Percentiles rank a stretch among this genome's conserved stretches.
Evolutionary conservation across 2,888 invertebrate species (phyloP).

Genomic region (Sphaerophoria taeniata): DNA sequence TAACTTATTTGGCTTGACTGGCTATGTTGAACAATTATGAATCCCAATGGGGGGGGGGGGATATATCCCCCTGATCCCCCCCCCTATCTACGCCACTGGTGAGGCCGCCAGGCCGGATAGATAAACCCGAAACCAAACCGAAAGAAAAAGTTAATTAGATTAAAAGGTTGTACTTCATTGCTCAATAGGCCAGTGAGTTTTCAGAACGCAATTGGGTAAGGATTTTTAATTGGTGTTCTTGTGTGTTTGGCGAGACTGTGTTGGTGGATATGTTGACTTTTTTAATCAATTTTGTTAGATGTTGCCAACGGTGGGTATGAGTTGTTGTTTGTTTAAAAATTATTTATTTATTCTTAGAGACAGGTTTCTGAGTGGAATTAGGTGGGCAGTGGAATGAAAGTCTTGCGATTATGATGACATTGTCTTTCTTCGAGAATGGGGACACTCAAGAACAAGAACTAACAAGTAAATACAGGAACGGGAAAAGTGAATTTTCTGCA

Average conservation of each 20-base stretch:
- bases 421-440: background rate
- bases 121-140: slow-evolving; percentile 68
- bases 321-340: slow-evolving; percentile 49
- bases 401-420: background rate
- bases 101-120: slow-evolving; percentile 40
- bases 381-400: background rate
- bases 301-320: slow-evolving; percentile 41
- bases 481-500: too few species aligned
- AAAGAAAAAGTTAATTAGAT: slow-evolving; percentile 73
- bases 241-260: background rate
- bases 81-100: too few species aligned
- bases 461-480: too few species aligned
- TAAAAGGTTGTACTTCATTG: slow-evolving; percentile 66
- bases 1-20: too few species aligned
- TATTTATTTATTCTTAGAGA: slow-evolving; percentile 14
- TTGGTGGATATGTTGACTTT: slow-evolving; percentile 13
- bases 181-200: slow-evolving; percentile 65
- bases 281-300: slow-evolving; percentile 16
- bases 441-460: background rate
- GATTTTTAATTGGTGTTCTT: slow-evolving; percentile 9
- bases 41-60: too few species aligned
- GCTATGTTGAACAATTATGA: too few species aligned
- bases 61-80: too few species aligned
- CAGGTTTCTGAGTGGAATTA: background rate
- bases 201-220: slow-evolving; percentile 47